phyloP scores from a whole-genome alignment of 2,888 invertebrate species.

The Lepas anatifera region DNA sequence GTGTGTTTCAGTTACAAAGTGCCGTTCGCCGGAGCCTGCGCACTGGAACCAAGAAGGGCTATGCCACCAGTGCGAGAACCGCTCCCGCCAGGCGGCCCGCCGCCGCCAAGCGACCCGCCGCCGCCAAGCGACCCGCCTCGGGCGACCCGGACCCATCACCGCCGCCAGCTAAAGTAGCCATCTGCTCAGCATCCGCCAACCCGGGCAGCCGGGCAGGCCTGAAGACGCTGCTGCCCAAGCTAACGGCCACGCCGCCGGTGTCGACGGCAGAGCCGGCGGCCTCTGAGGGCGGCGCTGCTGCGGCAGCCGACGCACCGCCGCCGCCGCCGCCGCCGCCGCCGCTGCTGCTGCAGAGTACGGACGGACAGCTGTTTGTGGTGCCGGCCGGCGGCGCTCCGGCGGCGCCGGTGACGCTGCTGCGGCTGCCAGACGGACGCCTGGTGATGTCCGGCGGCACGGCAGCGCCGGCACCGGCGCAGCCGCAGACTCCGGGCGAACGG shows the following conservation, averaged over 20 bases:
- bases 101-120: background rate
- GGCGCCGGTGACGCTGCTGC: background rate
- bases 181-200: background rate
- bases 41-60: background rate
- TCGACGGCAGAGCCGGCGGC: background rate
- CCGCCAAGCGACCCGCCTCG: background rate
- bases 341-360: background rate
- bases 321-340: background rate
- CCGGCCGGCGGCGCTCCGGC: background rate
- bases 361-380: background rate
- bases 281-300: background rate
- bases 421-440: constrained; percentile 6
- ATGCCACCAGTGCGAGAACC: too few relatives aligned
- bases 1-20: background rate
- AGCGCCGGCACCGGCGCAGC: background rate
- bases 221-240: constrained; percentile 6
- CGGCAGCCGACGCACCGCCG: background rate
- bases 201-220: background rate
- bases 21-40: background rate
- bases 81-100: background rate
- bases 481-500: background rate
- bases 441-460: background rate
- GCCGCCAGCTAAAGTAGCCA: background rate
- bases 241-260: background rate
- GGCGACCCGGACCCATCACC: background rate